Base-by-base conservation (phyloP, 2,888 invertebrate genomes). In the Dasysyrphus tricinctus region DNA sequence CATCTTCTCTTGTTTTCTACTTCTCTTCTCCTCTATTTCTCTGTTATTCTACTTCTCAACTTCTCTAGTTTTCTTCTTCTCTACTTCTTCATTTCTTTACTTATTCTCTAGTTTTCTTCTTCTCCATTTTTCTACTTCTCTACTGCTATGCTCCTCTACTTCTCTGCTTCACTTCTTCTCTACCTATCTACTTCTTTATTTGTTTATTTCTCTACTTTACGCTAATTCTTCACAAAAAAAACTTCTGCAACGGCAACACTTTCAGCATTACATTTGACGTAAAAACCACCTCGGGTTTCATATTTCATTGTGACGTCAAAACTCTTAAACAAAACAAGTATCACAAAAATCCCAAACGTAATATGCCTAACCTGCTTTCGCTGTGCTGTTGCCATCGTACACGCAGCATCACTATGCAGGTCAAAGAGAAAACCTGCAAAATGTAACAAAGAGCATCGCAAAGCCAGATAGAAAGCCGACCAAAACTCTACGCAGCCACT, bases 361-460 rank as follows among this genome's bases (percentile, higher is more conserved):
- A 6, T 16, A 47, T 47, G 19, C 19, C 34, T 67, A 65, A 65
- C 65, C 65, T 67, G 67, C 34, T 49, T 67, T 65, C 49, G 12
- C 49, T 65, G 51, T 67, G 12, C 49, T 65, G 51, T 47, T 67
- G 72, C 72, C 63, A 59, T 49, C 12, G 11, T 54, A 49, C 56
- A 75, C 72, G 72, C 75, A 80, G 80, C 67, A 54, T 69, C 69
- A 37, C 39, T 39, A 54, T 69, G 29, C 69, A 69, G 51, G 69
- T 82, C 82, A 78, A 82, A 82, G 82, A 82, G 82, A 82, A 24
- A 24, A 51, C 9, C 54, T 61, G n/a, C n/a, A 61, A 61, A 74
- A 76, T 12, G 39, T 16, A 47, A 32, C 12, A 54, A 69, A 77
- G 49, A 72, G 51, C 16, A 29, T 12, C 16, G n/a, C n/a, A n/a